Evolutionary conservation across 2,888 invertebrate genomes (phyloP).

Genomic region (Drosophila glabriapex): DNA sequence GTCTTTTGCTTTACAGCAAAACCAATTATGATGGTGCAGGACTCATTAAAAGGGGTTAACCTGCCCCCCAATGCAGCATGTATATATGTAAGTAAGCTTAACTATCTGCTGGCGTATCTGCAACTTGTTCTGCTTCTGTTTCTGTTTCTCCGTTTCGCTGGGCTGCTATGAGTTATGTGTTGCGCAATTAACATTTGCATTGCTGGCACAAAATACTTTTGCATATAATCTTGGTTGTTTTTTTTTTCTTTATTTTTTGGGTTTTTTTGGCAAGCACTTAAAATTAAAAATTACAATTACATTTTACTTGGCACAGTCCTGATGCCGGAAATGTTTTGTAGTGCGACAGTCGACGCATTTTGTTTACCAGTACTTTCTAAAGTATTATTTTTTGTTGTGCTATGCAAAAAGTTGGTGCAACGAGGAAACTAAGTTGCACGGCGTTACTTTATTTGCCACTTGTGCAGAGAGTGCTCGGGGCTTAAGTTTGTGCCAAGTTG

Average conservation of each 20-base stretch:
- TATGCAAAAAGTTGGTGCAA: constrained; percentile 36
- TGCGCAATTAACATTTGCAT: constrained; percentile 79
- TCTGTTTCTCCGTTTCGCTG: background rate
- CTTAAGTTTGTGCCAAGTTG: constrained; percentile 56
- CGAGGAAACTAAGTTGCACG: constrained; percentile 35
- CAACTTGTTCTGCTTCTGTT: constrained; percentile 6
- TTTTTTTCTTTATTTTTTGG: background rate
- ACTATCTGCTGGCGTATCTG: constrained; percentile 16
- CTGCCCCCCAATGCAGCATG: constrained; percentile 21
- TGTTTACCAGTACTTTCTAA: constrained; percentile 42
- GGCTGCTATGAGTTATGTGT: constrained; percentile 70
- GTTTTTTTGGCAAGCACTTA: constrained; percentile 72
- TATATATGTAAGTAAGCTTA: background rate
- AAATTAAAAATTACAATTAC: constrained; percentile 81
- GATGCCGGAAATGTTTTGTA: constrained; percentile 45
- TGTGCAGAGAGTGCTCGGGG: constrained; percentile 23
- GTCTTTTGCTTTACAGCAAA: constrained; percentile 38
- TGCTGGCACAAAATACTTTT: constrained; percentile 71
- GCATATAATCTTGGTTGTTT: constrained; percentile 41
- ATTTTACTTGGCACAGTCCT: constrained; percentile 67
- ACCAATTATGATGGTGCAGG: constrained; percentile 62
- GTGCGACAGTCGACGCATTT: constrained; percentile 57
- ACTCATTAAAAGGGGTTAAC: constrained; percentile 50
- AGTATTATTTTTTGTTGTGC: background rate
- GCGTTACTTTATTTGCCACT: constrained; percentile 72